These are phyloP conservation scores for Euclidia mi DNA, from an alignment of 2,888 invertebrate genomes.

Conservation along the genomic window DNA sequence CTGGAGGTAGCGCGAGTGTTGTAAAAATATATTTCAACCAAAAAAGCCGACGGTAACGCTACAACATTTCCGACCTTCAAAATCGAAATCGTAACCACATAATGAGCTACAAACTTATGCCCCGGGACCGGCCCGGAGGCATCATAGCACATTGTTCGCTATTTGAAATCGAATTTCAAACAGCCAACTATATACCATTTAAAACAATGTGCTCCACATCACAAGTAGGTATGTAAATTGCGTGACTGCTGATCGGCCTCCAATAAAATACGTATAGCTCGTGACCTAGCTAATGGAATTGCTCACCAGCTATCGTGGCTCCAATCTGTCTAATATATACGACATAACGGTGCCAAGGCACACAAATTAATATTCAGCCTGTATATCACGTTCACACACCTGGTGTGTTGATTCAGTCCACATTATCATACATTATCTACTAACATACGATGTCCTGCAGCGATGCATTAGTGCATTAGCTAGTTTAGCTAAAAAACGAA, in stretches of 20 bases:
- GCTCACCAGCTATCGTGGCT: slow-evolving; percentile 36
- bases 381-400: slow-evolving; percentile 73
- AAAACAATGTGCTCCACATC: background rate
- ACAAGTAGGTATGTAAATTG: slow-evolving; percentile 29
- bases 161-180: no score
- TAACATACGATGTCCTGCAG: slow-evolving; percentile 66
- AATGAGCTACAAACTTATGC: no score
- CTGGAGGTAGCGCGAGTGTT: no score
- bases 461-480: slow-evolving; percentile 66
- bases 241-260: slow-evolving; percentile 26
- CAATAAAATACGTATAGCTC: slow-evolving; percentile 44
- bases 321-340: slow-evolving; percentile 50
- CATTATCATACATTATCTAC: slow-evolving; percentile 78
- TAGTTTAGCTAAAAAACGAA: slow-evolving; percentile 45
- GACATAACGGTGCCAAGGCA: slow-evolving; percentile 68
- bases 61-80: no score
- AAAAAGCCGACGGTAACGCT: no score
- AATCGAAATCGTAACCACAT: no score
- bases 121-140: no score
- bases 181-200: background rate
- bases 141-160: no score
- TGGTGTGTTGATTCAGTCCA: slow-evolving; percentile 81
- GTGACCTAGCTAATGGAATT: slow-evolving; percentile 26
- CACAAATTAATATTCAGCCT: slow-evolving; percentile 84
- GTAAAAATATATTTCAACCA: no score